Evolutionary conservation across 2,113 vertebrate species (phyloP).

Genomic region (Tringa solitaria): DNA sequence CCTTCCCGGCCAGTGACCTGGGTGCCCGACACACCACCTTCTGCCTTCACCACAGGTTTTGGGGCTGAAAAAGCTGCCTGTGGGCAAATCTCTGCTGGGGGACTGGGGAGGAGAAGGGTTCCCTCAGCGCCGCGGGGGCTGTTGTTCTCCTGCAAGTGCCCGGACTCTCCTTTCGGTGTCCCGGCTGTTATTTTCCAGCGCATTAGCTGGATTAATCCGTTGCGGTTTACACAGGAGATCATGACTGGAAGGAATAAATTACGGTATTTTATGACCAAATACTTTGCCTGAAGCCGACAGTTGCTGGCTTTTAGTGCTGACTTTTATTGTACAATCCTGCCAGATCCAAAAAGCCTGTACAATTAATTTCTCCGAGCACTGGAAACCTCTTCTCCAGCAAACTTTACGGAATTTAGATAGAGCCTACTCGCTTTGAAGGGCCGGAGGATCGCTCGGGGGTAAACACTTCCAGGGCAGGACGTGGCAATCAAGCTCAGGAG

Average conservation of each 20-base stretch:
- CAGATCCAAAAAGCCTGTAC: not conserved
- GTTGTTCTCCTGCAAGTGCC: not conserved
- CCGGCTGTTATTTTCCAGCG: not conserved
- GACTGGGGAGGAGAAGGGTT: not conserved
- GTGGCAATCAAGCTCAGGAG: not conserved
- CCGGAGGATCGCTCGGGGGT: not conserved
- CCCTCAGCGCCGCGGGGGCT: not conserved
- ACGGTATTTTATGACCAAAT: constrained; percentile 13
- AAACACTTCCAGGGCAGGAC: not conserved
- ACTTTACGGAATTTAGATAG: not conserved
- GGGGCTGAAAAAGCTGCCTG: not conserved
- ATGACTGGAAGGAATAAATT: constrained; percentile 50
- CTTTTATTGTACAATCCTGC: not conserved
- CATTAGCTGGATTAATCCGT: constrained; percentile 46
- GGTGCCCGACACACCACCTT: not conserved
- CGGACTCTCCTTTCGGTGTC: not conserved
- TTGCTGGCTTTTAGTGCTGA: constrained; percentile 16
- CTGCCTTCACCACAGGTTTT: not conserved
- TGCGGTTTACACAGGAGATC: constrained; percentile 21
- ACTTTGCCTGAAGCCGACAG: constrained; percentile 7
- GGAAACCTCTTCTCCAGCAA: not conserved
- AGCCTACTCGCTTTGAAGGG: not conserved
- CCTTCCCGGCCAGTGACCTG: not conserved
- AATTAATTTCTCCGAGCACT: constrained; percentile 23
- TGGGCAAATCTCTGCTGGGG: not conserved